These are phyloP conservation scores for Tetraneura akinire DNA, from an alignment of 1,140 invertebrate genomes.

Conservation along the genomic window DNA sequence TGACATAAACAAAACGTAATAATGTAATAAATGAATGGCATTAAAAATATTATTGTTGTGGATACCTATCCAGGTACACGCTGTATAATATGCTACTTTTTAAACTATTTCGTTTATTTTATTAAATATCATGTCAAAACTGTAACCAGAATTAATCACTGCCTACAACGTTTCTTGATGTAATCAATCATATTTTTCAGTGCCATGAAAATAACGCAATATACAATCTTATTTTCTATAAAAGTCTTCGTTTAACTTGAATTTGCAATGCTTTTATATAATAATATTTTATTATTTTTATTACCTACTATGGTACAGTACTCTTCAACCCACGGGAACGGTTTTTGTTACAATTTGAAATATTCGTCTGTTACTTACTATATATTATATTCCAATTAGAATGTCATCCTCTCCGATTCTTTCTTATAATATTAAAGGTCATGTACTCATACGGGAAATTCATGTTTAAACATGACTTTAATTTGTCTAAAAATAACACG, in stretches of 20 bases:
- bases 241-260: slow-evolving; percentile 6
- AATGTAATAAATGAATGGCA: no score
- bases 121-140: neutral
- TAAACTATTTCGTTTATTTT: slow-evolving; percentile 23
- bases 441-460: neutral
- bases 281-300: slow-evolving; percentile 32
- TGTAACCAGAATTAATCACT: slow-evolving; percentile 13
- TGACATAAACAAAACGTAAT: no score
- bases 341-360: neutral
- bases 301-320: neutral
- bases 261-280: neutral
- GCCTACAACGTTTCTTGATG: neutral
- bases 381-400: neutral
- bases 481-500: no score
- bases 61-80: no score
- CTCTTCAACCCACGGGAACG: slow-evolving; percentile 6
- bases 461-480: neutral
- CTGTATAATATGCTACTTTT: no score
- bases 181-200: slow-evolving; percentile 20
- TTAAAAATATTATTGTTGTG: no score
- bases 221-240: slow-evolving; percentile 5
- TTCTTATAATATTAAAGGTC: neutral
- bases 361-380: no score
- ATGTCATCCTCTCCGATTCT: neutral
- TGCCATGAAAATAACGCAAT: slow-evolving; percentile 8